Conservation (phyloP, 2,113 vertebrate genomes). For the Hydrochoerus hydrochaeris region DNA sequence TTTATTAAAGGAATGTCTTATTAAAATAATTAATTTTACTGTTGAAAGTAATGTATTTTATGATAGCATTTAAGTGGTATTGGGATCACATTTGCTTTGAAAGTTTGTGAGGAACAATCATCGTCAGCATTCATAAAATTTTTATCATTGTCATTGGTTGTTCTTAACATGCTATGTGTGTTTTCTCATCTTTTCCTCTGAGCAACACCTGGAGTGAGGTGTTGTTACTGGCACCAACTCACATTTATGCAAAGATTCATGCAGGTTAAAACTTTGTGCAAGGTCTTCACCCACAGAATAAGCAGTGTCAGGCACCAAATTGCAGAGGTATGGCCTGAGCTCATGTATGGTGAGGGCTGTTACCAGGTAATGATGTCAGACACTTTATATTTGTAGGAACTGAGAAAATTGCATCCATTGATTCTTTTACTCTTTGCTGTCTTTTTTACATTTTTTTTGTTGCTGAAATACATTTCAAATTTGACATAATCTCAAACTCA, state of each 20-base stretch:
- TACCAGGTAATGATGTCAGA: too few species aligned
- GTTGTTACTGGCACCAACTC: background rate
- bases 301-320: too few species aligned
- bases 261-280: too few species aligned
- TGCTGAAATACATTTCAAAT: too few species aligned
- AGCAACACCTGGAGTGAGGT: background rate
- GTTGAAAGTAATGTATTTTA: background rate
- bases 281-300: too few species aligned
- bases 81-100: background rate
- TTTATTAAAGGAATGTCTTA: background rate
- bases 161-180: background rate
- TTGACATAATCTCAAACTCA: too few species aligned
- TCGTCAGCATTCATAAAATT: background rate
- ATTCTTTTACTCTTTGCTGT: too few species aligned
- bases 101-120: background rate
- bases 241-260: background rate
- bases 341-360: too few species aligned
- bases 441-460: too few species aligned
- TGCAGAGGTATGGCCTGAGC: too few species aligned
- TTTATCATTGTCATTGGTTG: background rate
- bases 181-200: background rate
- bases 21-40: background rate
- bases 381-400: too few species aligned
- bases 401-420: too few species aligned
- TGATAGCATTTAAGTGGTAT: background rate